phyloP scores from a whole-genome alignment of 2,888 invertebrate genomes.

The Patella ulyssiponensis region DNA sequence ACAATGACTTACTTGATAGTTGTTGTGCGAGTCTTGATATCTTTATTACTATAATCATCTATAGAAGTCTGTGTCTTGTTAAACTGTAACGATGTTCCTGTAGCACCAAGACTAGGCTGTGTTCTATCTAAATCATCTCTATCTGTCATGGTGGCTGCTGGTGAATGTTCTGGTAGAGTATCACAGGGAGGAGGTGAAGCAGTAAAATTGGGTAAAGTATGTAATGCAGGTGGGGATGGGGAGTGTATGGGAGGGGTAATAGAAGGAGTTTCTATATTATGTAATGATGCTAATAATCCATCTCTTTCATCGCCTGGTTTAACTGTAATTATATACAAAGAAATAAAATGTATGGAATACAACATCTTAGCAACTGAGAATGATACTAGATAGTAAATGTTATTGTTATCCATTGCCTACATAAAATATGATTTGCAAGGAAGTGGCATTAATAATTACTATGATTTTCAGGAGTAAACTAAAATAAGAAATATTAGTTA shows the following conservation, averaged over 20 bases:
- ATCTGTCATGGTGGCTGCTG: not conserved
- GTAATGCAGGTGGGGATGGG: slow-evolving; percentile 28
- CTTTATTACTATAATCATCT: not conserved
- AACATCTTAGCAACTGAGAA: too few relatives aligned
- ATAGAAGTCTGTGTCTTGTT: not conserved
- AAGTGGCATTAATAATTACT: too few relatives aligned
- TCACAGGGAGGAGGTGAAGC: slow-evolving; percentile 33
- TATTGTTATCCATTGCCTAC: too few relatives aligned
- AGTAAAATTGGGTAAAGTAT: slow-evolving; percentile 40
- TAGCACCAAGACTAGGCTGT: not conserved
- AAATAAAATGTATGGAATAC: not conserved
- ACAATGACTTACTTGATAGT: too few relatives aligned
- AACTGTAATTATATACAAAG: slow-evolving; percentile 28
- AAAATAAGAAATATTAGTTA: too few relatives aligned
- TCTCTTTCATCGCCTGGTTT: slow-evolving; percentile 33
- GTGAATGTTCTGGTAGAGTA: not conserved
- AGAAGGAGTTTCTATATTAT: slow-evolving; percentile 52
- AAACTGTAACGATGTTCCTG: not conserved
- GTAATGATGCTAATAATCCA: slow-evolving; percentile 38
- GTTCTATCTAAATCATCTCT: not conserved
- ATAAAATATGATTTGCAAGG: too few relatives aligned
- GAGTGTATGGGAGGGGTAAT: slow-evolving; percentile 51
- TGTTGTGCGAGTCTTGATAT: too few relatives aligned
- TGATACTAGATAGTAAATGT: too few relatives aligned
- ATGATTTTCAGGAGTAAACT: too few relatives aligned